A percentile compares a stretch with the other conserved stretches of the same genome.
Evolutionary conservation across 2,113 vertebrate genomes (phyloP).

Genomic region (Nycticebus coucang): DNA sequence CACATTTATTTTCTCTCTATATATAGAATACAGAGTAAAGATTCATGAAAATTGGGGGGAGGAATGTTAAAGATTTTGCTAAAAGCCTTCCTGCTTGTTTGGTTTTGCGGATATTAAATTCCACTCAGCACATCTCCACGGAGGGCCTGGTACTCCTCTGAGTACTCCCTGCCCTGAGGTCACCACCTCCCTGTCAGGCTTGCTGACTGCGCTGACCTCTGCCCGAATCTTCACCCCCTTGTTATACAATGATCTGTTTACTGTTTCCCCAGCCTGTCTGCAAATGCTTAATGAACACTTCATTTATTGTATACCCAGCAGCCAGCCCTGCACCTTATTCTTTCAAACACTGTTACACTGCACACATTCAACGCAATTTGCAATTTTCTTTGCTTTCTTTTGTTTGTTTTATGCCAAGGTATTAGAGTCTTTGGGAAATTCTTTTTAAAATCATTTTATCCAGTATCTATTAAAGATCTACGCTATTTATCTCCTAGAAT

Average conservation of each 20-base stretch:
- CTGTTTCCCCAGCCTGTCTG: not conserved
- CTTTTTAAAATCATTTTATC: not conserved
- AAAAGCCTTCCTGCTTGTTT: not conserved
- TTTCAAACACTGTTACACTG: not conserved
- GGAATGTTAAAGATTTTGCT: not conserved
- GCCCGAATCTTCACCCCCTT: not conserved
- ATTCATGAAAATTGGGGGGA: not conserved
- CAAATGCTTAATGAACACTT: not conserved
- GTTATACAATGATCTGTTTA: not conserved
- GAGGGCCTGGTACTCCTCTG: not conserved
- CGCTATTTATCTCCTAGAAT: not conserved
- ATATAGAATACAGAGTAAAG: not conserved
- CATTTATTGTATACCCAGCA: not conserved
- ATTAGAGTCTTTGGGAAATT: not conserved
- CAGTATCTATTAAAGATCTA: not conserved
- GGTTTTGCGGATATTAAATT: not conserved
- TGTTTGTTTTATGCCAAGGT: not conserved
- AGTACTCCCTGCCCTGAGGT: accelerated
- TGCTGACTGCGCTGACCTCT: not conserved
- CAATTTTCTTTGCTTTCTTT: not conserved
- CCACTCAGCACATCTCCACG: not conserved
- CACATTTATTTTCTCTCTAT: not conserved
- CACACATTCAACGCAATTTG: not conserved
- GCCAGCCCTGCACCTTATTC: not conserved
- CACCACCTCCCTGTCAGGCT: not conserved